Evolutionary conservation across 1,140 invertebrate species (phyloP), one percentile per base, ranked within the genome.

Genomic region (Drosophila repletoides): DNA sequence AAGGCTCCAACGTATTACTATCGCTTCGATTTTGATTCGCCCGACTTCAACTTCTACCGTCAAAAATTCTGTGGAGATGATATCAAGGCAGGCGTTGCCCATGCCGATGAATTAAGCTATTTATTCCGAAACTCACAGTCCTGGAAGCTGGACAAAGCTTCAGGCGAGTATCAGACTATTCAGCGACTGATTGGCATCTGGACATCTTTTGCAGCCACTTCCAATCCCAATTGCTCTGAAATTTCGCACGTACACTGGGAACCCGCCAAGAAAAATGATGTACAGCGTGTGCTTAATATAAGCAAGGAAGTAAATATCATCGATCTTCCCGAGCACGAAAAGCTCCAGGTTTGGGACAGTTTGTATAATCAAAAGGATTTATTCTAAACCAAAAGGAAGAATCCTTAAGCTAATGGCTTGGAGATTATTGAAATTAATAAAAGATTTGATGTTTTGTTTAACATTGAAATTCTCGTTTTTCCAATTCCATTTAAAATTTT

Each of bases 91-190:
- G 88, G 88, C 0, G 91, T 92, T 3, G 91, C 91, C 63, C 94
- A 95, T 80, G 92, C 91, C 0, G 94, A 95, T 58, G 94, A 95
- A 51, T 21, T 94, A 0, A 92, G 92, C 34, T 94, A 94, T 80
- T 68, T 94, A 28, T 95, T 93, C 69, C 89, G 91, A 53, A 92
- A 89, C 21, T 53, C 63, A 15, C 61, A 91, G 22, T 90, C 90
- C 14, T 76, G 77, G 29, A 91, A 91, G 55, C 63, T 90, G 76
- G 81, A 91, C 17, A 61, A 74, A 10, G 59, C 61, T 14, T 70
- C 88, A 0, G 55, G 17, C 0, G 90, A 88, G 46, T 90, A 90
- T 45, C 72, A 58, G 34, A 76, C 90, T 2, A 92, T 92, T 24
- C 29, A 86, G 28, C 60, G 87, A 1, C 68, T 90, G 79, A 33